phyloP scores from a whole-genome alignment of 2,888 invertebrate species.

The Pammene fasciana region DNA sequence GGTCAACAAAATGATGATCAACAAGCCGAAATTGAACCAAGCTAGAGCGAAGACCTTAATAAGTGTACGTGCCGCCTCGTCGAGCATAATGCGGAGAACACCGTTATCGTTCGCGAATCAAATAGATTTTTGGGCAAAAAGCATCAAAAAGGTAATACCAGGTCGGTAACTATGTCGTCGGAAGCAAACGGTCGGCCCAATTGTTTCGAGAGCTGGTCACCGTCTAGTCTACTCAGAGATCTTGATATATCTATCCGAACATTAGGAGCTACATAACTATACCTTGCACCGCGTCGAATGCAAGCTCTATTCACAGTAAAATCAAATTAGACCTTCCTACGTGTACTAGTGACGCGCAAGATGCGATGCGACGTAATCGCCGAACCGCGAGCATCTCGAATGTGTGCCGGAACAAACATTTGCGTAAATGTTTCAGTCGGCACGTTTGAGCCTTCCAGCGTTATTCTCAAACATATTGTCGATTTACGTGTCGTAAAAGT shows the following conservation, averaged over 20 bases:
- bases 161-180: conserved; percentile 70
- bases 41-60: conserved; percentile 68
- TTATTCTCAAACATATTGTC: conserved; percentile 26
- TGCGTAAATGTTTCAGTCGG: conserved; percentile 26
- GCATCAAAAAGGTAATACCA: conserved; percentile 74
- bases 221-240: conserved; percentile 12
- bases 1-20: conserved; percentile 53
- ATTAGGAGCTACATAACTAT: conserved; percentile 17
- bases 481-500: conserved; percentile 29
- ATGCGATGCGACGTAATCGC: conserved; percentile 19
- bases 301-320: conserved; percentile 24
- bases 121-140: conserved; percentile 79
- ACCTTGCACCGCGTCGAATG: conserved; percentile 10
- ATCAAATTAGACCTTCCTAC: conserved; percentile 31
- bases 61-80: conserved; percentile 65
- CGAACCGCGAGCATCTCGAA: conserved; percentile 23
- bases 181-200: conserved; percentile 72
- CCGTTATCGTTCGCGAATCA: conserved; percentile 76
- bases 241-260: conserved; percentile 14
- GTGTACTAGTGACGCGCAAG: conserved; percentile 22
- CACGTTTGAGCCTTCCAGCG: conserved; percentile 12
- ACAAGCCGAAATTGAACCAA: conserved; percentile 56
- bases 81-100: conserved; percentile 63
- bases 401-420: conserved; percentile 27
- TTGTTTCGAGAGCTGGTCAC: conserved; percentile 60